Conservation (phyloP, 2,797 vertebrate genomes). For the Discoglossus pictus region DNA sequence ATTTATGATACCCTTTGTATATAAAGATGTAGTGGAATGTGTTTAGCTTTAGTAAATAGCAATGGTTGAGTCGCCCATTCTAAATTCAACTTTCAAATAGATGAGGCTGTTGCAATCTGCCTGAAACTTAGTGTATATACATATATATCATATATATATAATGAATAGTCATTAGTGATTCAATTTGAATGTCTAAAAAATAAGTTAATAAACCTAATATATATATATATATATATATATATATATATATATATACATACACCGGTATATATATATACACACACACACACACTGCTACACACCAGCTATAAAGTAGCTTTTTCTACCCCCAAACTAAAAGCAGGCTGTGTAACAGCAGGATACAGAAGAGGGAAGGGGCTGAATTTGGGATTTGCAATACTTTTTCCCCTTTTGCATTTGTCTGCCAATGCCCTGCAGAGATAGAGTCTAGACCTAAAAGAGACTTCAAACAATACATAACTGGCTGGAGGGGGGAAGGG, state of each 20-base stretch:
- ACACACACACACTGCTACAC: background rate
- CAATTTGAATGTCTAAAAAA: too few species aligned
- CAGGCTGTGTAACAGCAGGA: conserved; percentile 20
- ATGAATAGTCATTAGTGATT: too few species aligned
- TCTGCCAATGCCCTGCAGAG: conserved; percentile 39
- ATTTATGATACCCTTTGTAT: too few species aligned
- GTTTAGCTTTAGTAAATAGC: too few species aligned
- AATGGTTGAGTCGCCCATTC: too few species aligned
- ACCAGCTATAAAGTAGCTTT: background rate
- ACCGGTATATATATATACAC: background rate
- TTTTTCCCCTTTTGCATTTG: conserved; percentile 29
- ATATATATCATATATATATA: too few species aligned
- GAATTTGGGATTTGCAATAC: conserved; percentile 11
- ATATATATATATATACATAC: background rate
- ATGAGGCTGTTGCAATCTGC: too few species aligned
- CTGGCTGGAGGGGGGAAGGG: conserved; percentile 16
- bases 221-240: background rate
- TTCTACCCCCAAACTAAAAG: conserved; percentile 14
- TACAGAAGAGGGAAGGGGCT: conserved; percentile 9
- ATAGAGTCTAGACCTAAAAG: conserved; percentile 45
- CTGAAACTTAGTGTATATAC: too few species aligned
- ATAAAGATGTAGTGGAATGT: too few species aligned
- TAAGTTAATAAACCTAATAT: too few species aligned
- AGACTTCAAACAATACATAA: conserved; percentile 43
- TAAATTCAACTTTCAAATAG: too few species aligned